Evolutionary conservation across 1,140 invertebrate genomes (phyloP).

Genomic region (Phymorhynchus buccinoides): DNA sequence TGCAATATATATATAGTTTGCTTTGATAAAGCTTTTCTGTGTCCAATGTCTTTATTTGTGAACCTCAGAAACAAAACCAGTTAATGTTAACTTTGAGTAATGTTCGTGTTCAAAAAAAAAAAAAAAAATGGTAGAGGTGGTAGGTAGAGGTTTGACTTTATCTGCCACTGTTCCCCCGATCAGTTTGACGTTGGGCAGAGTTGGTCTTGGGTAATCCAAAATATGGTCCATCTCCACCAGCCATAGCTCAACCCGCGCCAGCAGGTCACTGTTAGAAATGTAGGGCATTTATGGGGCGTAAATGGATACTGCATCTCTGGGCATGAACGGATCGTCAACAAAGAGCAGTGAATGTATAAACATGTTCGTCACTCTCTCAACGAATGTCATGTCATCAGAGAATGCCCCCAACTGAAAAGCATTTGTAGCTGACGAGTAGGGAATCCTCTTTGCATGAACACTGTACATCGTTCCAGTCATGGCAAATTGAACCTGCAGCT

Average conservation of each 20-base stretch:
- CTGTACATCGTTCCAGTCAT: constrained; percentile 28
- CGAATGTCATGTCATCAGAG: constrained; percentile 37
- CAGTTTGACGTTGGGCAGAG: constrained; percentile 47
- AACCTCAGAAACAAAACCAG: too few relatives aligned
- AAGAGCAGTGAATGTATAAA: background rate
- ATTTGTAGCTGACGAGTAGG: constrained; percentile 27
- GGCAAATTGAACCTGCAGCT: constrained; percentile 37
- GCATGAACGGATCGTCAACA: background rate
- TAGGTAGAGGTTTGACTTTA: constrained; percentile 30
- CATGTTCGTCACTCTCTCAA: constrained; percentile 12
- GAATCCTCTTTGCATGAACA: background rate
- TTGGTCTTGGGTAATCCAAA: constrained; percentile 49
- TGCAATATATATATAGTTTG: too few relatives aligned
- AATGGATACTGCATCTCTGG: background rate
- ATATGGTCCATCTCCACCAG: constrained; percentile 49
- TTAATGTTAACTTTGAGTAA: too few relatives aligned
- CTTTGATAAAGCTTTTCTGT: too few relatives aligned
- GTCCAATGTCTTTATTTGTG: too few relatives aligned
- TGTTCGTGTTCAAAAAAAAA: too few relatives aligned
- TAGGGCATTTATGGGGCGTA: constrained; percentile 10
- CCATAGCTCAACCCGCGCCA: constrained; percentile 38
- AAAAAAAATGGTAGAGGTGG: too few relatives aligned
- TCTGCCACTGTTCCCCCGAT: too few relatives aligned
- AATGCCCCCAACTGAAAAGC: background rate
- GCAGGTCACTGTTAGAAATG: background rate